These are phyloP conservation scores for Sebastes minor DNA, from an alignment of 2,797 vertebrate species.

Conservation along the genomic window DNA sequence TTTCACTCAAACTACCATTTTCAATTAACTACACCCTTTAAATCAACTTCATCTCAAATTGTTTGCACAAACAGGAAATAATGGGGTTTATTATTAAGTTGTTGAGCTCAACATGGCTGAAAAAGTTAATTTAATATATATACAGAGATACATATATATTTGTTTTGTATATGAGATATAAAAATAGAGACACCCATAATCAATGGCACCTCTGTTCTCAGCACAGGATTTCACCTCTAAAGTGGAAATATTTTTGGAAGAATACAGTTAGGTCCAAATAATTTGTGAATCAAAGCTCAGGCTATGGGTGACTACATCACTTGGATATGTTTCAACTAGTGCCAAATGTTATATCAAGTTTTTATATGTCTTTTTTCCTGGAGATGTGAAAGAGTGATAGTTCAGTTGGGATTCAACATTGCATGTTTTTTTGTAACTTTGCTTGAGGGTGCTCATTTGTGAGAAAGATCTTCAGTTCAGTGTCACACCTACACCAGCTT, in stretches of 20 bases:
- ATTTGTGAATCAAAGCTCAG: conserved; percentile 54
- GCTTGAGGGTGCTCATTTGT: conserved; percentile 36
- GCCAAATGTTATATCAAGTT: conserved; percentile 65
- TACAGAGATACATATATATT: neutral
- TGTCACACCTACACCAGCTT: conserved; percentile 66
- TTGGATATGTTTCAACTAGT: conserved; percentile 58
- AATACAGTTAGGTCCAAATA: conserved; percentile 34
- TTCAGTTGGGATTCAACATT: conserved; percentile 7
- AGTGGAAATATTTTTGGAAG: conserved; percentile 16
- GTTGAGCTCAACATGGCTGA: neutral
- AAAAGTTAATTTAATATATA: neutral
- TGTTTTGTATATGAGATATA: conserved; percentile 21
- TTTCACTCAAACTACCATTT: neutral
- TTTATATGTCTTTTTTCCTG: conserved; percentile 17
- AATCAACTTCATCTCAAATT: conserved; percentile 23
- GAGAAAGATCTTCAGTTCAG: conserved; percentile 5
- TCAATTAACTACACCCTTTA: conserved; percentile 13
- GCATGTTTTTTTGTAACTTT: conserved; percentile 28
- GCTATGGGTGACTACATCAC: conserved; percentile 32
- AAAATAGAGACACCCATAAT: neutral
- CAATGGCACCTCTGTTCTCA: neutral
- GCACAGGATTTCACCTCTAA: conserved; percentile 16
- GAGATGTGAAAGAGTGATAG: conserved; percentile 29
- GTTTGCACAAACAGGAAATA: conserved; percentile 26
- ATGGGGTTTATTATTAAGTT: neutral